Evolutionary conservation across 2,888 invertebrate genomes (phyloP).

Genomic region (Drosophila greeni): DNA sequence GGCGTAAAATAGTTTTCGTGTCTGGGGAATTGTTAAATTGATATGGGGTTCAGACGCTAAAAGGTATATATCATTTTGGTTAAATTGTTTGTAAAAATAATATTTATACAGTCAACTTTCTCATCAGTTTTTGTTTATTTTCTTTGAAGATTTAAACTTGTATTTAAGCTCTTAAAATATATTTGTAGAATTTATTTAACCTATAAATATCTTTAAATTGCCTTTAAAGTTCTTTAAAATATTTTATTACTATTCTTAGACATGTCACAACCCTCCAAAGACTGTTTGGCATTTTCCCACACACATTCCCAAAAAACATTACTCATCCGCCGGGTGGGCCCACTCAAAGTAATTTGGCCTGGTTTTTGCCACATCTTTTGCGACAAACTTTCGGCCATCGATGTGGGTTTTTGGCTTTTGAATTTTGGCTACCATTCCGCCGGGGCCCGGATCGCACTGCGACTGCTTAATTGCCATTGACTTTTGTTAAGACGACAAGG

Average conservation of each 20-base stretch:
- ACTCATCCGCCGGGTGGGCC: slow-evolving; percentile 36
- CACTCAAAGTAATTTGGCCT: slow-evolving; percentile 51
- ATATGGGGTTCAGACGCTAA: not conserved
- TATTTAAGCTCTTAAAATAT: not conserved
- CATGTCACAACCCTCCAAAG: not conserved
- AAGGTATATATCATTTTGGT: not conserved
- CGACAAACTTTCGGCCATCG: slow-evolving; percentile 42
- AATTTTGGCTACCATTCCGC: slow-evolving; percentile 7
- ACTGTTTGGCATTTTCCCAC: not conserved
- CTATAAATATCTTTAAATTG: not conserved
- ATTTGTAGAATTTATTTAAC: too few relatives aligned
- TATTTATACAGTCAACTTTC: not conserved
- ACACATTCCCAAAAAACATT: slow-evolving; percentile 4
- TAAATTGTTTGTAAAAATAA: not conserved
- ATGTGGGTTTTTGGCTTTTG: slow-evolving; percentile 38
- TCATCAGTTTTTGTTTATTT: not conserved
- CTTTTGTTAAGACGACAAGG: slow-evolving; percentile 57
- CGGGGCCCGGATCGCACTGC: slow-evolving; percentile 43
- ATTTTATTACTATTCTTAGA: not conserved
- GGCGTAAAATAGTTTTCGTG: slow-evolving; percentile 8
- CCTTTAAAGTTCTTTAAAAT: not conserved
- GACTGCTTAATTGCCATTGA: slow-evolving; percentile 69
- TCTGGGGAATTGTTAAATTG: slow-evolving; percentile 5
- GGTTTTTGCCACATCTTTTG: slow-evolving; percentile 31
- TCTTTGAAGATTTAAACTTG: not conserved